A percentile compares a stretch with the other conserved stretches of the same genome.
These are phyloP conservation scores for Drosophila hamatofila DNA, from an alignment of 2,888 invertebrate genomes.

Conservation along the genomic window DNA sequence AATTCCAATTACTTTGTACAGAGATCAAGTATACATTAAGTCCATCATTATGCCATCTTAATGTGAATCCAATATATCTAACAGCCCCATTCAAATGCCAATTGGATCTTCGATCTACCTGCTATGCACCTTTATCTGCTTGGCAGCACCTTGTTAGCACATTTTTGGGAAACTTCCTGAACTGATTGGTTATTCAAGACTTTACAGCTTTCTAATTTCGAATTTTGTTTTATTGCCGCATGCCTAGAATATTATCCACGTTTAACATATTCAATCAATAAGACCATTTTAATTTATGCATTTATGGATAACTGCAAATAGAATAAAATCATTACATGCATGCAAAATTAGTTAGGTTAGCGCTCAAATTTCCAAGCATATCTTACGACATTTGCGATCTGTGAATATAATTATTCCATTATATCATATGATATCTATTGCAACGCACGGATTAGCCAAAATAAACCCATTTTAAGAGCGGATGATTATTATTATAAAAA, in stretches of 20 bases:
- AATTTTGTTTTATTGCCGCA: conserved; percentile 44
- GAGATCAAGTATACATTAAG: background rate
- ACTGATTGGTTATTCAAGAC: conserved; percentile 43
- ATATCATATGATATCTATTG: background rate
- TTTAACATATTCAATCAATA: conserved; percentile 18
- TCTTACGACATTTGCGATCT: conserved; percentile 30
- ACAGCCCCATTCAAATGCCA: background rate
- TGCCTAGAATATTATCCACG: conserved; percentile 39
- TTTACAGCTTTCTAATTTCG: conserved; percentile 49
- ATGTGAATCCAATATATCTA: background rate
- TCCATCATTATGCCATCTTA: background rate
- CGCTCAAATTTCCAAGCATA: conserved; percentile 22
- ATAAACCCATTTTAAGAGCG: too few relatives aligned
- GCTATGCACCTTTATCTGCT: background rate
- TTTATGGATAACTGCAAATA: conserved; percentile 17
- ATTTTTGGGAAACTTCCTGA: conserved; percentile 1
- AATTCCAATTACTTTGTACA: background rate
- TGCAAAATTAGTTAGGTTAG: conserved; percentile 29
- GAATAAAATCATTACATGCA: conserved; percentile 43
- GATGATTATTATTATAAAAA: too few relatives aligned
- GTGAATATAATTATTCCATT: background rate
- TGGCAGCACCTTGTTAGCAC: background rate
- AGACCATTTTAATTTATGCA: conserved; percentile 46
- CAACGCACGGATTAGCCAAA: too few relatives aligned
- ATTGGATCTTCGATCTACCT: background rate